phyloP scores from a whole-genome alignment of 2,888 invertebrate species.

The Folsomia candida region DNA sequence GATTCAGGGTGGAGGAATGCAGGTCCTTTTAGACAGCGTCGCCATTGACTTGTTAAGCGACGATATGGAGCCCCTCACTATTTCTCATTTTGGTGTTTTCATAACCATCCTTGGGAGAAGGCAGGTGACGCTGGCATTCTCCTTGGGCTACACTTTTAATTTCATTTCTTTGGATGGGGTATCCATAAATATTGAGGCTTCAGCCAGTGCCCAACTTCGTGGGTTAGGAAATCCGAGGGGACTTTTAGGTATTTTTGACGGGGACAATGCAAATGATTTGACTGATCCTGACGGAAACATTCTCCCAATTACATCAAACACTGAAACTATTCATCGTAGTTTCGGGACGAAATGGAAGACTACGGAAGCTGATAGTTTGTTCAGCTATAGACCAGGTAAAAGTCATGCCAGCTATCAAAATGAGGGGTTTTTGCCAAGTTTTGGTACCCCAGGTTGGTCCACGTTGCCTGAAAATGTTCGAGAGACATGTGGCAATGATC shows the following conservation, averaged over 20 bases:
- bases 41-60: neutral
- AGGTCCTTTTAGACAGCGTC: no score
- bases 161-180: neutral
- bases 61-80: neutral
- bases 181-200: neutral
- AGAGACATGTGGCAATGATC: neutral
- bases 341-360: conserved; percentile 28
- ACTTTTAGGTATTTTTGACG: conserved; percentile 23
- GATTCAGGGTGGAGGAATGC: neutral
- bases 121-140: neutral
- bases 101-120: neutral
- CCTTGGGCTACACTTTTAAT: neutral
- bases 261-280: conserved; percentile 19
- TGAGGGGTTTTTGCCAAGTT: neutral
- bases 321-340: conserved; percentile 19
- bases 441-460: neutral
- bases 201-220: neutral
- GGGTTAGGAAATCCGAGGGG: conserved; percentile 3
- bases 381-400: conserved; percentile 13
- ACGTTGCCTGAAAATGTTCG: neutral
- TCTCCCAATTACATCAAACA: conserved; percentile 7
- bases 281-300: conserved; percentile 3
- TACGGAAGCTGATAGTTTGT: conserved; percentile 13
- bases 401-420: neutral
- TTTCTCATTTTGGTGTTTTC: neutral